Evolutionary conservation across 2,797 vertebrate species (phyloP).

Genomic region (Sebastes iracundus): DNA sequence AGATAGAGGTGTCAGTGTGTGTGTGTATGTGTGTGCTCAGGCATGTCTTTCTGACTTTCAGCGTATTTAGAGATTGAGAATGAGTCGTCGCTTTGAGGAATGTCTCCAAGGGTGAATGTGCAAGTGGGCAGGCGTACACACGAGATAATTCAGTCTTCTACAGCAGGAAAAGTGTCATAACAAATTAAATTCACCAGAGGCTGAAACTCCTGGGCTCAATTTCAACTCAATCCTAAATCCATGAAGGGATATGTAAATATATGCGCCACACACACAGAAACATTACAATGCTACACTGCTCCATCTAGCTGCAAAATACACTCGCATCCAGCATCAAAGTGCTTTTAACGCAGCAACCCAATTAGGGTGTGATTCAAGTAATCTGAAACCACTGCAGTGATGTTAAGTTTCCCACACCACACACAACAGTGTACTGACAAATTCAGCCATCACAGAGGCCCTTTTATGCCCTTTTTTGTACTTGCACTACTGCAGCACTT

Average conservation of each 20-base stretch:
- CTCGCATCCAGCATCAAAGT: constrained; percentile 54
- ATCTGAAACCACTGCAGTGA: constrained; percentile 38
- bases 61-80: constrained; percentile 57
- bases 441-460: constrained; percentile 22
- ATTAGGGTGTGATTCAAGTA: constrained; percentile 59
- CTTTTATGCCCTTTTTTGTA: constrained; percentile 7
- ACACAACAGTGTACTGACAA: constrained; percentile 34
- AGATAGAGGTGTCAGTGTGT: constrained; percentile 34
- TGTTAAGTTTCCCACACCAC: constrained; percentile 18
- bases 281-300: constrained; percentile 59
- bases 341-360: constrained; percentile 42
- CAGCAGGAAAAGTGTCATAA: constrained; percentile 71
- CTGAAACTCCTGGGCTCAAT: constrained; percentile 76
- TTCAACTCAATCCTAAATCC: constrained; percentile 76
- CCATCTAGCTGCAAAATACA: constrained; percentile 52
- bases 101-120: constrained; percentile 66
- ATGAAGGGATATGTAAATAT: constrained; percentile 78
- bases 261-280: constrained; percentile 64
- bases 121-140: constrained; percentile 59
- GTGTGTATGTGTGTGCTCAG: not conserved
- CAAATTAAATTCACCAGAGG: constrained; percentile 79
- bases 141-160: constrained; percentile 70
- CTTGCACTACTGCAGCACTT: constrained; percentile 18
- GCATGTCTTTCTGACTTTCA: constrained; percentile 47
- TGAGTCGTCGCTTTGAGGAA: constrained; percentile 66